phyloP scores from a whole-genome alignment of 2,797 vertebrate genomes.

The Nannoperca obscura region DNA sequence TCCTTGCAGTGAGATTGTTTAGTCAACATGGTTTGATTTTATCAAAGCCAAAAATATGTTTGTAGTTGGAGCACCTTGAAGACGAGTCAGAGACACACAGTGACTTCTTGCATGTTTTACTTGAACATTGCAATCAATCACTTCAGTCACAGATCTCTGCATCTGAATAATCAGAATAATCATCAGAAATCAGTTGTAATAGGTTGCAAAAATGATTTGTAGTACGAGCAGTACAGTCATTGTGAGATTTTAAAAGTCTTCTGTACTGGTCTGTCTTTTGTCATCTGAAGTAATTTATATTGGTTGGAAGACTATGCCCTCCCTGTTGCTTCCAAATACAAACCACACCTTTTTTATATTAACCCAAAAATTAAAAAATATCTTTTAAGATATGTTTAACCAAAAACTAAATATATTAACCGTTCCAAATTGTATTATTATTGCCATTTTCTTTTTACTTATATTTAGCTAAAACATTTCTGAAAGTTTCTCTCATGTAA shows the following conservation, averaged over 20 bases:
- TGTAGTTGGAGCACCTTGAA: neutral
- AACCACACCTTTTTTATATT: neutral
- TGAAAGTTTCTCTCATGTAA: no score
- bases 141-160: neutral
- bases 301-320: neutral
- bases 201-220: no score
- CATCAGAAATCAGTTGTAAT: neutral
- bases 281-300: neutral
- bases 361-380: neutral
- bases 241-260: neutral
- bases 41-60: constrained; percentile 12
- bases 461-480: no score
- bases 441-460: neutral
- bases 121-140: neutral
- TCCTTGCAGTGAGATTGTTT: neutral
- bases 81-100: neutral
- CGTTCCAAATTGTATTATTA: neutral
- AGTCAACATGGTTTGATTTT: neutral
- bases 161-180: no score
- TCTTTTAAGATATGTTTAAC: neutral
- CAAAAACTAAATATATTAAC: neutral
- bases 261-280: no score
- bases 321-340: neutral
- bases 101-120: neutral
- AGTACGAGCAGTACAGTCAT: neutral